Evolutionary conservation across 2,113 vertebrate species (phyloP).

Genomic region (Sciurus niger): DNA sequence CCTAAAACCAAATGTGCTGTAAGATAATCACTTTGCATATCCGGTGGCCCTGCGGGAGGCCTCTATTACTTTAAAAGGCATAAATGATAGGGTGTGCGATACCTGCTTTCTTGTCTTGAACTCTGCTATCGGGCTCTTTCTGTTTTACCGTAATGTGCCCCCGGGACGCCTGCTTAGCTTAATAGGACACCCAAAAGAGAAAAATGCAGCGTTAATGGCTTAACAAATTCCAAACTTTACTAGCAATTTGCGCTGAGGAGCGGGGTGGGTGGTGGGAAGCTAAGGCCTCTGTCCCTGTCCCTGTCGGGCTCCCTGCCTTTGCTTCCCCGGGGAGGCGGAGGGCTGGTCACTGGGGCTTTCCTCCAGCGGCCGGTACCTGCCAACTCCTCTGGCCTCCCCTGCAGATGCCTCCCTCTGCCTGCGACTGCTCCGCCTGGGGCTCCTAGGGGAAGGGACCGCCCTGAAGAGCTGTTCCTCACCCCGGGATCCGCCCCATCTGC

Average conservation of each 20-base stretch:
- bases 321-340: not conserved
- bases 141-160: constrained; percentile 9
- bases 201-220: constrained; percentile 52
- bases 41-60: not conserved
- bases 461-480: too few relatives aligned
- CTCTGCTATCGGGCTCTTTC: not conserved
- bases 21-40: not conserved
- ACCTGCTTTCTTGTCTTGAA: not conserved
- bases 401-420: not conserved
- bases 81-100: constrained; percentile 22
- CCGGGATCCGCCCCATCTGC: too few relatives aligned
- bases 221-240: constrained; percentile 60
- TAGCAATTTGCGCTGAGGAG: not conserved
- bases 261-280: not conserved
- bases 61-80: constrained; percentile 52
- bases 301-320: not conserved
- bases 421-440: too few relatives aligned
- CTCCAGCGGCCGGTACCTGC: fast-evolving
- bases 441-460: too few relatives aligned
- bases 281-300: too few relatives aligned
- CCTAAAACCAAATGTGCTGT: constrained; percentile 47
- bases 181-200: constrained; percentile 47
- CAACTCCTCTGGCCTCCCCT: not conserved
- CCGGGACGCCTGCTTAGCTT: constrained; percentile 27
- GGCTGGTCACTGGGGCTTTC: not conserved